Percentiles rank a stretch among this genome's conserved stretches.
Conservation (phyloP, 1,140 invertebrate species). For the Meloidogyne floridensis region DNA sequence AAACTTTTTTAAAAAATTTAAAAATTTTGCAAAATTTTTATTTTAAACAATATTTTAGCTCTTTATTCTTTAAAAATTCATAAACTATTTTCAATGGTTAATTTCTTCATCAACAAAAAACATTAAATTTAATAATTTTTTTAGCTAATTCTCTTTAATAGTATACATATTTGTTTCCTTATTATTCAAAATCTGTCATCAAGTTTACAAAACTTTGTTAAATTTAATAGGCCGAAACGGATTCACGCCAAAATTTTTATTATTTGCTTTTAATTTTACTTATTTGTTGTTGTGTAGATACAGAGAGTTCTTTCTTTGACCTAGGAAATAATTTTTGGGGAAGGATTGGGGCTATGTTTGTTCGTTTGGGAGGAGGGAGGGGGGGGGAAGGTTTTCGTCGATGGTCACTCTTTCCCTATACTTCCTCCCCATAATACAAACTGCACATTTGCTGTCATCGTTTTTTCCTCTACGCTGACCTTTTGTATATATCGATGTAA, state of each 20-base stretch:
- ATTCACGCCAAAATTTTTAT: not conserved
- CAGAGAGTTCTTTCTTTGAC: not conserved
- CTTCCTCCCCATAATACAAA: not conserved
- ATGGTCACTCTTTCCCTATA: not conserved
- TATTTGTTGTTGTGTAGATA: not conserved
- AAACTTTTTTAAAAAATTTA: too few relatives aligned
- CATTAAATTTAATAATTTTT: too few relatives aligned
- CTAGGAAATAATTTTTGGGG: not conserved
- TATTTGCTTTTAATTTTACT: not conserved
- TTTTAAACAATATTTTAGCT: too few relatives aligned
- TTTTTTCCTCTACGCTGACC: not conserved
- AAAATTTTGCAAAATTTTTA: too few relatives aligned
- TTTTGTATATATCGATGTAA: not conserved
- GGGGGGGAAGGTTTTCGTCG: not conserved
- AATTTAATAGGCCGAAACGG: too few relatives aligned
- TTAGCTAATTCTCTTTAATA: too few relatives aligned
- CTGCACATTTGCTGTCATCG: conserved; percentile 2
- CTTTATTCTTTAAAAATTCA: too few relatives aligned
- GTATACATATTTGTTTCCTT: too few relatives aligned
- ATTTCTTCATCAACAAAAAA: too few relatives aligned
- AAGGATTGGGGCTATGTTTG: not conserved
- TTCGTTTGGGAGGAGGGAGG: not conserved
- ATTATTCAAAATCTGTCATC: too few relatives aligned
- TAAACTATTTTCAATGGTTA: too few relatives aligned
- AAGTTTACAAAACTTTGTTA: too few relatives aligned